Evolutionary conservation across 1,140 invertebrate species (phyloP).

Genomic region (Conopomorpha cramerella): DNA sequence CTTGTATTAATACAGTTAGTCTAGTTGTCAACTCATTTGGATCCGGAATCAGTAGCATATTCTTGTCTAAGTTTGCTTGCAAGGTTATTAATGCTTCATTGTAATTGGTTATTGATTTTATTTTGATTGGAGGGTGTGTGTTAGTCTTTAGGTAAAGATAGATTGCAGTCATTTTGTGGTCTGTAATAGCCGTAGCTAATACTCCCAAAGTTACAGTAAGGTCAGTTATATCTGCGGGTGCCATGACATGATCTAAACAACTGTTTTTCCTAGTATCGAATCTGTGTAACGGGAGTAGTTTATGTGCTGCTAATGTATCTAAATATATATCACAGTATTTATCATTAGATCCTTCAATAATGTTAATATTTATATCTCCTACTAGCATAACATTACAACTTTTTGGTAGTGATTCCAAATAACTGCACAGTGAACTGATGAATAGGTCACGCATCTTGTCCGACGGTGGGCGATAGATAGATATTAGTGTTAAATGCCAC

Average conservation of each 20-base stretch:
- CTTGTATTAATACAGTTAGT: not conserved
- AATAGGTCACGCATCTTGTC: not conserved
- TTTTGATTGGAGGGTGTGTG: not conserved
- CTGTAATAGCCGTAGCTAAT: not conserved
- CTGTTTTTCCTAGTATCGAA: not conserved
- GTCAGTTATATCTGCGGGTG: not conserved
- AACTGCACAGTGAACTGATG: not conserved
- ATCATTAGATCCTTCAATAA: not conserved
- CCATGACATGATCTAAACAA: not conserved
- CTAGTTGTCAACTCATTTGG: not conserved
- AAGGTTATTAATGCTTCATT: not conserved
- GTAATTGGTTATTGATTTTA: not conserved
- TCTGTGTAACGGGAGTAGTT: not conserved
- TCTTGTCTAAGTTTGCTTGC: not conserved
- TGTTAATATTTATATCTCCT: constrained; percentile 3
- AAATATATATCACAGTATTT: not conserved
- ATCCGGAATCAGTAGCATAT: not conserved
- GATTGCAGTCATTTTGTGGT: not conserved
- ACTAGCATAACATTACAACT: not conserved
- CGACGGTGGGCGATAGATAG: constrained; percentile 2
- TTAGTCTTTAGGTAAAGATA: not conserved
- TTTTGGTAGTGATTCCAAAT: not conserved
- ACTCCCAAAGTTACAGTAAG: not conserved
- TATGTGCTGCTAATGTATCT: not conserved
- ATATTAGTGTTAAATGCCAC: not conserved